Evolutionary conservation across 2,888 invertebrate genomes (phyloP).

Genomic region (Diploptera punctata): DNA sequence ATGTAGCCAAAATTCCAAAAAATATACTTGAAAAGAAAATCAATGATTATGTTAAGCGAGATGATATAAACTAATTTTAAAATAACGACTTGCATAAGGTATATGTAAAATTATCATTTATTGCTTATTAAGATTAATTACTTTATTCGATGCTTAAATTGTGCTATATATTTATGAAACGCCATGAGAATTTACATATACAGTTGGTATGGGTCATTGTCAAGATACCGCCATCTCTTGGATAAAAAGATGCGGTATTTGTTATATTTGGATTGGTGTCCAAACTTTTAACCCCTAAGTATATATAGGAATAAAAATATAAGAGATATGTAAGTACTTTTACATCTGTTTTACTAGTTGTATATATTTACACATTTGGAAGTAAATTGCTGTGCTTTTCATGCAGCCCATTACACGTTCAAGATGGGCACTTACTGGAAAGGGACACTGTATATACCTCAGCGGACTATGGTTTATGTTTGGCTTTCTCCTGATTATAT

Average conservation of each 20-base stretch:
- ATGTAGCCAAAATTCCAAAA: neutral
- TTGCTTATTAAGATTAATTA: neutral
- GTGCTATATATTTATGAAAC: neutral
- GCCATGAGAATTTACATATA: neutral
- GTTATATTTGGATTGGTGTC: slow-evolving; percentile 13
- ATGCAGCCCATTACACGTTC: neutral
- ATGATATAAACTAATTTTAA: neutral
- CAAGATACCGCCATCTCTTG: slow-evolving; percentile 30
- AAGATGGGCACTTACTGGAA: neutral
- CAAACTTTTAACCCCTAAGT: neutral
- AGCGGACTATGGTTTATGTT: slow-evolving; percentile 2
- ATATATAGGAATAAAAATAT: neutral
- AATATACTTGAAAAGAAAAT: neutral
- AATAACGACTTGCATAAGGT: neutral
- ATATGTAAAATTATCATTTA: neutral
- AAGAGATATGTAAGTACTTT: neutral
- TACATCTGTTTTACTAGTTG: neutral
- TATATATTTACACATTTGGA: neutral
- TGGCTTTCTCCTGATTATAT: neutral
- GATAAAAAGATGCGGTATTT: slow-evolving; percentile 27
- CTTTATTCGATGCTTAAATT: neutral
- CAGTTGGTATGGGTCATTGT: slow-evolving; percentile 19
- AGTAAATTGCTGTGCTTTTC: neutral
- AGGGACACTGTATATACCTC: neutral
- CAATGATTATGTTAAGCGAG: neutral